Evolutionary conservation across 2,797 vertebrate species (phyloP).

Genomic region (Siniperca obscura): DNA sequence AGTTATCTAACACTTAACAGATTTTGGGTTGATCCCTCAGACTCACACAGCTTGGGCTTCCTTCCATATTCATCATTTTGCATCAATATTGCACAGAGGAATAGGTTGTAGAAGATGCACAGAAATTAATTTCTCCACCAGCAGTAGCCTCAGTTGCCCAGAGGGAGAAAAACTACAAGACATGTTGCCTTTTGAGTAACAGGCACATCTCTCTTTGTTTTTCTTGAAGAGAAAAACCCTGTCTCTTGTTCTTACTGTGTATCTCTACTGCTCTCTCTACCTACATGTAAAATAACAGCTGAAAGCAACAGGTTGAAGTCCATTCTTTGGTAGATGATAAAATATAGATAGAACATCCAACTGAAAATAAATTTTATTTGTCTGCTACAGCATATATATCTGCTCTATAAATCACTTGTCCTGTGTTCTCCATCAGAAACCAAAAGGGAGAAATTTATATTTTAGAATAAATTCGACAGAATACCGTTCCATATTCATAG

Average conservation of each 20-base stretch:
- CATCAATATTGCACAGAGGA: conserved; percentile 24
- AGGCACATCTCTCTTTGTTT: conserved; percentile 1
- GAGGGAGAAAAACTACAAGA: conserved; percentile 27
- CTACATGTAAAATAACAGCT: conserved; percentile 13
- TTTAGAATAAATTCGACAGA: not conserved
- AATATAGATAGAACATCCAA: not conserved
- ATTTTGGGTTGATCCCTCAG: conserved; percentile 9
- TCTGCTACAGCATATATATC: not conserved
- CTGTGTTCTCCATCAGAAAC: not conserved
- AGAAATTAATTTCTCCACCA: conserved; percentile 20
- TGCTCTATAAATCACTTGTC: not conserved
- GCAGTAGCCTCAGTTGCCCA: not conserved
- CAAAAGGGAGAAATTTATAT: not conserved
- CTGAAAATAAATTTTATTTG: not conserved
- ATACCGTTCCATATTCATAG: not conserved
- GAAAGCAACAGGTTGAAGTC: conserved; percentile 29
- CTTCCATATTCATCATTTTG: conserved; percentile 14
- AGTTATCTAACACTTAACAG: not conserved
- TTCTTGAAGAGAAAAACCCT: conserved; percentile 7
- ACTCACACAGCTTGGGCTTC: not conserved
- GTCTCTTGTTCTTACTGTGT: conserved; percentile 4
- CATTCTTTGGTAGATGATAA: not conserved
- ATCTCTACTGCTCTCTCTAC: conserved; percentile 11
- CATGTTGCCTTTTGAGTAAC: conserved; percentile 14
- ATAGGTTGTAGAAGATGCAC: not conserved